These are phyloP conservation scores for Phalacrocorax brasilianus DNA, from an alignment of 2,113 vertebrate genomes.

Conservation along the genomic window DNA sequence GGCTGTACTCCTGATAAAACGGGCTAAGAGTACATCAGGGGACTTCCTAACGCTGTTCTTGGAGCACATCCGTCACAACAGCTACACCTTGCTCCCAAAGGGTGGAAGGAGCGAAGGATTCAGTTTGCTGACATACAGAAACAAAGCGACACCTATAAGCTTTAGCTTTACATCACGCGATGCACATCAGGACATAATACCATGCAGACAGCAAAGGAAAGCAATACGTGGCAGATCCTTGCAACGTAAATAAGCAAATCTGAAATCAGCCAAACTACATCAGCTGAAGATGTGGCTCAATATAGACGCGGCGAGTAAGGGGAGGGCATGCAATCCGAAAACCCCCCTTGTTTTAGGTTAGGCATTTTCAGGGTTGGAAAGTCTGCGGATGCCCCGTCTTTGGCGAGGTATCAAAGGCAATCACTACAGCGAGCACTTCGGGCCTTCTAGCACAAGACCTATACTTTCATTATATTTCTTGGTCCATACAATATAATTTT, in stretches of 20 bases:
- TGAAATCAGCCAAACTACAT: neutral
- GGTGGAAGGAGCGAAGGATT: neutral
- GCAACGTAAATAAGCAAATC: neutral
- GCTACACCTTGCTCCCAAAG: neutral
- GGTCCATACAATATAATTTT: neutral
- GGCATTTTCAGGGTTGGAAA: neutral
- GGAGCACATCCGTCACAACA: rapidly evolving
- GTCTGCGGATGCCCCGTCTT: neutral
- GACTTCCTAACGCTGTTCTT: neutral
- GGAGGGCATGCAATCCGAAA: neutral
- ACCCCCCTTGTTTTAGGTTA: neutral
- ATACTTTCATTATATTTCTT: neutral
- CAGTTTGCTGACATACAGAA: neutral
- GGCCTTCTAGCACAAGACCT: neutral
- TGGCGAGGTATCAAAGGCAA: neutral
- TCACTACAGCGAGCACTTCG: neutral
- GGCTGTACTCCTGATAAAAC: neutral
- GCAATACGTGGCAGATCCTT: neutral
- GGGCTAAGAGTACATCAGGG: neutral
- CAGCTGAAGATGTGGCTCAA: neutral
- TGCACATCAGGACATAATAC: rapidly evolving
- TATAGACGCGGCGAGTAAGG: rapidly evolving
- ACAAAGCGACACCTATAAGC: neutral
- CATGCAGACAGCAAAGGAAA: neutral
- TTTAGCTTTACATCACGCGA: neutral